A percentile compares a stretch with the other conserved stretches of the same genome.
Evolutionary conservation across 2,113 vertebrate species (phyloP).

Genomic region (Syngnathoides biaculeatus): DNA sequence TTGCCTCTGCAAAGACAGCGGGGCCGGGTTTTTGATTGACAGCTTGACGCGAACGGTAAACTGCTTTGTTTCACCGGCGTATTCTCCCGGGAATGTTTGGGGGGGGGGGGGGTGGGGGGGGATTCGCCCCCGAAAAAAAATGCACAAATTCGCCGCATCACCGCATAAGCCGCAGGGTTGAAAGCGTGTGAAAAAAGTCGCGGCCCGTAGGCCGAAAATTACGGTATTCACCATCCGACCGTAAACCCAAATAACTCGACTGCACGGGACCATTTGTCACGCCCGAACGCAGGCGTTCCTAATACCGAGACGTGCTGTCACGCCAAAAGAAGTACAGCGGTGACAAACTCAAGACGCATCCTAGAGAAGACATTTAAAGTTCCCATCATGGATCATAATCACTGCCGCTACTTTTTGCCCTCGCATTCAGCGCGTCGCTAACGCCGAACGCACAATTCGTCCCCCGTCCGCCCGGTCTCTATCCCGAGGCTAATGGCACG

Average conservation of each 20-base stretch:
- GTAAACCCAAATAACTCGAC: no score
- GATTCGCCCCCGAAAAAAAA: no score
- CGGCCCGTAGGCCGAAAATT: no score
- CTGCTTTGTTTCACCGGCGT: not conserved
- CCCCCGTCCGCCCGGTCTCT: constrained; percentile 33
- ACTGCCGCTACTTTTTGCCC: constrained; percentile 32
- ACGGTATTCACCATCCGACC: no score
- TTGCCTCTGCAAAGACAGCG: not conserved
- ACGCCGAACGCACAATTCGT: not conserved
- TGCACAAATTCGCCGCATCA: no score
- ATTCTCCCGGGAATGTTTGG: not conserved
- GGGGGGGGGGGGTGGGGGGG: no score
- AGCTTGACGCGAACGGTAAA: no score
- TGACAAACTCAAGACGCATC: constrained; percentile 8
- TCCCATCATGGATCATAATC: constrained; percentile 36
- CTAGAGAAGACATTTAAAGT: constrained; percentile 38
- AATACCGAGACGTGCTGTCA: not conserved
- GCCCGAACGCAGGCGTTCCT: no score
- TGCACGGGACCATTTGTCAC: no score
- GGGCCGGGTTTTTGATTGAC: not conserved
- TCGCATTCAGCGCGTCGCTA: constrained; percentile 12
- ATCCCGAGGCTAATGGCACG: constrained; percentile 72
- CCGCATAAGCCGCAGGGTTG: no score
- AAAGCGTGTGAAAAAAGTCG: no score
- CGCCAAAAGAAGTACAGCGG: not conserved